Conservation (phyloP, 2,113 vertebrate genomes). For the Oreochromis aureus region DNA sequence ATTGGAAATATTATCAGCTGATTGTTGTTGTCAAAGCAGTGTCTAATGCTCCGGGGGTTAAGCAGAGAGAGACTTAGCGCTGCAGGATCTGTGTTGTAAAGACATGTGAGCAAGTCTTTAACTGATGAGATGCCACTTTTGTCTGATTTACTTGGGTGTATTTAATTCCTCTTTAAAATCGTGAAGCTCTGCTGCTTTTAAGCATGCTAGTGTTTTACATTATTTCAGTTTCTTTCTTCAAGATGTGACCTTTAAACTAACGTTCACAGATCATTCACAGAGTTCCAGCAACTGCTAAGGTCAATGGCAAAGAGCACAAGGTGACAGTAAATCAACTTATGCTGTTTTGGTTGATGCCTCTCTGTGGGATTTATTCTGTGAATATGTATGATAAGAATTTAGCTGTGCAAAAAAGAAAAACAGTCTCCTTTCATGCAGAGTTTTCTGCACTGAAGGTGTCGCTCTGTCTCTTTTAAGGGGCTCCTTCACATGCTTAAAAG, state of each 20-base stretch:
- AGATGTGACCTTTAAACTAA: neutral
- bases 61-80: neutral
- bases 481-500: fast-evolving
- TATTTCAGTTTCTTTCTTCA: neutral
- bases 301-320: neutral
- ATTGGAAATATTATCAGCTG: conserved; percentile 38
- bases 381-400: neutral
- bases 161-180: neutral
- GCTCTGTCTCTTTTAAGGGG: neutral
- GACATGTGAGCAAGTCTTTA: neutral
- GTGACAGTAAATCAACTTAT: neutral
- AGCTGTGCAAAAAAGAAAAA: neutral
- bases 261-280: neutral
- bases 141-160: fast-evolving
- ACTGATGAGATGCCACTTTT: neutral
- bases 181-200: fast-evolving
- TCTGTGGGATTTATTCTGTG: fast-evolving
- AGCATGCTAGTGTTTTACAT: neutral
- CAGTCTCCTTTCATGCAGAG: neutral
- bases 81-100: neutral
- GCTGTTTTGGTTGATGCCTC: neutral
- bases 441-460: neutral
- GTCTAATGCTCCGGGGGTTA: conserved; percentile 9
- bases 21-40: conserved; percentile 18
- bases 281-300: neutral